A percentile compares a stretch with the other conserved stretches of the same genome.
These are phyloP conservation scores for Cataglyphis altisquamis DNA, from an alignment of 2,888 invertebrate genomes.

Conservation along the genomic window DNA sequence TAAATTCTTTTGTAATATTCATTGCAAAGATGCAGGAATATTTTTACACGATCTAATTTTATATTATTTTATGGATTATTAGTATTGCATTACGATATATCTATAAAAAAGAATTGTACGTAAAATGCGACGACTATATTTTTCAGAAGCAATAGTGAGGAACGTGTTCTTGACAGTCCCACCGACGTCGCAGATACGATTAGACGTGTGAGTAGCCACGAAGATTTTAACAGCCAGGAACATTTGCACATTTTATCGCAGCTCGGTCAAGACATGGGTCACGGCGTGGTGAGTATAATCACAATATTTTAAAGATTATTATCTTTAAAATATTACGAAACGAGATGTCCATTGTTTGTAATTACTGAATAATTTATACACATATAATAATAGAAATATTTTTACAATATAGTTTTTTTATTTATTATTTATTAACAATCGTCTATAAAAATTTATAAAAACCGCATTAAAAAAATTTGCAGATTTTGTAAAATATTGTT, in stretches of 20 bases:
- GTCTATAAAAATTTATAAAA: background rate
- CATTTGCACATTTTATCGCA: slow-evolving; percentile 81
- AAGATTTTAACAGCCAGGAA: slow-evolving; percentile 87
- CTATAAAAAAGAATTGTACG: slow-evolving; percentile 4
- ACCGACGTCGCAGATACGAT: slow-evolving; percentile 78
- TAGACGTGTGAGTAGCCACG: slow-evolving; percentile 89
- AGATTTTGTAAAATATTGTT: background rate
- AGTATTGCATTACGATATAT: background rate
- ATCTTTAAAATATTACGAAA: background rate
- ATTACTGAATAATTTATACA: background rate
- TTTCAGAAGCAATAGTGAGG: slow-evolving; percentile 84
- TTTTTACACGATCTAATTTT: background rate
- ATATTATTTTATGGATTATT: background rate
- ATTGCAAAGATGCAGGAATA: too few species aligned
- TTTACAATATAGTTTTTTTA: background rate
- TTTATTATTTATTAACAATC: background rate
- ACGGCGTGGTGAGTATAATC: slow-evolving; percentile 83
- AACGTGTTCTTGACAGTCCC: slow-evolving; percentile 82
- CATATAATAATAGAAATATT: background rate
- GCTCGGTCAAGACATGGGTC: slow-evolving; percentile 84
- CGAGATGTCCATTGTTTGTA: background rate
- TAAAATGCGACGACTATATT: background rate
- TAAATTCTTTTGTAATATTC: background rate
- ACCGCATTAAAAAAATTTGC: background rate
- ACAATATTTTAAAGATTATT: background rate